Percentiles rank a stretch among this genome's conserved stretches.
Evolutionary conservation across 1,140 invertebrate species (phyloP).

Genomic region (Formica exsecta): DNA sequence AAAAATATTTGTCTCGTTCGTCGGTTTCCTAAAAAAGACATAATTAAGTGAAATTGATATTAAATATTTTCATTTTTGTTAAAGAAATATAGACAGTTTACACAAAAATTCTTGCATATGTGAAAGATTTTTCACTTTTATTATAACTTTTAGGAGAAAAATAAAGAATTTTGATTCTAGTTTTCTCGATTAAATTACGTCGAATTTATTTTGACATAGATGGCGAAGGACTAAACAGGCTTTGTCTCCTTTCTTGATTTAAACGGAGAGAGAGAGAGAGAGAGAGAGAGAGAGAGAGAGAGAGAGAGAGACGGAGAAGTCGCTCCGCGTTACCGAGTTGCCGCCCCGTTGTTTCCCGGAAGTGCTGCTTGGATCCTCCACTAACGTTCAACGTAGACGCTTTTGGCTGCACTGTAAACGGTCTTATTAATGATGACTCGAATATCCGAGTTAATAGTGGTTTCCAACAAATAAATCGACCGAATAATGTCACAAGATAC

Average conservation of each 20-base stretch:
- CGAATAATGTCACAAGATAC: neutral
- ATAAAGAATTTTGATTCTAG: neutral
- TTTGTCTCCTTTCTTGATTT: neutral
- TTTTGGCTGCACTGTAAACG: slow-evolving; percentile 6
- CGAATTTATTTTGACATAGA: slow-evolving; percentile 7
- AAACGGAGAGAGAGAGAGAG: neutral
- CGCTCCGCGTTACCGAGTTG: slow-evolving; percentile 41
- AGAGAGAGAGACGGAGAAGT: slow-evolving; percentile 22
- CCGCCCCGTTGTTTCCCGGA: slow-evolving; percentile 56
- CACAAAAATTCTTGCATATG: neutral
- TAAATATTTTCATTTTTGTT: neutral
- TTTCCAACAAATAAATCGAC: neutral
- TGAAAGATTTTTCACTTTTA: neutral
- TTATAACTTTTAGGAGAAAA: neutral
- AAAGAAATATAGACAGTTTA: neutral
- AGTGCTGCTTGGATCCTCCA: slow-evolving; percentile 35
- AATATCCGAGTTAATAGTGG: neutral
- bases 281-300: neutral
- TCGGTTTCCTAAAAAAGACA: neutral
- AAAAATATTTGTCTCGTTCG: neutral
- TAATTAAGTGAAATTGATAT: neutral
- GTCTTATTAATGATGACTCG: slow-evolving; percentile 22
- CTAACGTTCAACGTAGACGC: slow-evolving; percentile 28
- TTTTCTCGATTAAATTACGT: neutral
- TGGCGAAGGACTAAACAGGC: neutral